Conservation (phyloP, 2,113 vertebrate genomes). For the Sorex fumeus region DNA sequence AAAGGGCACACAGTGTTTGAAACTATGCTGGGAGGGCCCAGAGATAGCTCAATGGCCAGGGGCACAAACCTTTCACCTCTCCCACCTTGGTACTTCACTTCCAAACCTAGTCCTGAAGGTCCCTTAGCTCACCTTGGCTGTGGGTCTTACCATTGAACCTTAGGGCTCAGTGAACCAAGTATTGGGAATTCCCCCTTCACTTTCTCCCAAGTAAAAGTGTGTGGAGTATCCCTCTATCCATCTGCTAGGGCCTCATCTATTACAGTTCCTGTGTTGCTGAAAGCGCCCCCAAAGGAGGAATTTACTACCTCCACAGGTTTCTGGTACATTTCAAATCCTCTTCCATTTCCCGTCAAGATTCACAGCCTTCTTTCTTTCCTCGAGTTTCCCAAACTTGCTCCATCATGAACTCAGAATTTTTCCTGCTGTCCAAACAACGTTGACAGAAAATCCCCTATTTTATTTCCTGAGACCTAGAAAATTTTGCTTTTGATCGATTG, state of each 20-base stretch:
- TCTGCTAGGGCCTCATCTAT: neutral
- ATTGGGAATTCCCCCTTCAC: no score
- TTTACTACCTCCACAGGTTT: neutral
- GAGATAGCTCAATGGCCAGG: no score
- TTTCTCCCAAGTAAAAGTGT: neutral
- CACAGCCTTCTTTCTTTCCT: neutral
- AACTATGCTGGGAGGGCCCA: neutral
- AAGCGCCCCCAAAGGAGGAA: neutral
- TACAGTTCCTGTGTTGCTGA: neutral
- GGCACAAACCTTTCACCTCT: no score
- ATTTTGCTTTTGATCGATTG: slow-evolving; percentile 40
- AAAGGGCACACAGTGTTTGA: neutral
- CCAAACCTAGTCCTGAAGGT: no score
- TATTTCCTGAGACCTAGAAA: slow-evolving; percentile 3
- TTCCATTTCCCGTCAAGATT: neutral
- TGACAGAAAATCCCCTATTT: slow-evolving; percentile 7
- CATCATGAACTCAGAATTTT: neutral
- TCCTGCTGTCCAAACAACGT: neutral
- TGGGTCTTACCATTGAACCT: no score
- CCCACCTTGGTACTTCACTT: no score
- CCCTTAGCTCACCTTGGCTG: no score
- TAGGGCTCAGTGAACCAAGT: no score
- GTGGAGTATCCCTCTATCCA: neutral
- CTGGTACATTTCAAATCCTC: neutral
- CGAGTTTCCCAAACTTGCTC: slow-evolving; percentile 26